These are phyloP conservation scores for Dryadula phaetusa DNA, from an alignment of 2,888 invertebrate species.

Conservation along the genomic window DNA sequence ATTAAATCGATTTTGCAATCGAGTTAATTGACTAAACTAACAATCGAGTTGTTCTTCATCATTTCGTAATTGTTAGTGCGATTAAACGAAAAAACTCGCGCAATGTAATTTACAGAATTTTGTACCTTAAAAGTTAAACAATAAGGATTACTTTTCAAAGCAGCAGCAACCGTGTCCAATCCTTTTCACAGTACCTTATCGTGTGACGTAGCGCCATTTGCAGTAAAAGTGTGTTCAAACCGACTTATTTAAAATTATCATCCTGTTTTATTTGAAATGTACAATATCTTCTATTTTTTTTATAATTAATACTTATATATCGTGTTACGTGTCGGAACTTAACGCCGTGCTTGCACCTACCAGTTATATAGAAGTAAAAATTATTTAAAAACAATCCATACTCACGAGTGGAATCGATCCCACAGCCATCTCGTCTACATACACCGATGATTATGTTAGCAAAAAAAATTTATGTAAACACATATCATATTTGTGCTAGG, in stretches of 20 bases:
- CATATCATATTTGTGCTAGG: too few relatives aligned
- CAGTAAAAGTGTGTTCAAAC: conserved; percentile 12
- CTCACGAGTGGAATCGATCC: too few relatives aligned
- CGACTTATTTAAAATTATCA: background rate
- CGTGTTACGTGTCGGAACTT: background rate
- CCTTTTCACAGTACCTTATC: conserved; percentile 36
- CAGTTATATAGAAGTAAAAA: too few relatives aligned
- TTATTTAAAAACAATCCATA: too few relatives aligned
- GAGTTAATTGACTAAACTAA: conserved; percentile 22
- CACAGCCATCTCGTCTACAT: too few relatives aligned
- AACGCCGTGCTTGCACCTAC: too few relatives aligned
- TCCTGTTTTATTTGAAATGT: background rate
- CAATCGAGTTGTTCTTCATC: conserved; percentile 21
- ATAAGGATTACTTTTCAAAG: conserved; percentile 1
- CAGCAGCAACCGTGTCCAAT: conserved; percentile 32
- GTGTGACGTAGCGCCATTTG: conserved; percentile 33
- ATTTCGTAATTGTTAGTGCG: conserved; percentile 26
- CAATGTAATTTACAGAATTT: background rate
- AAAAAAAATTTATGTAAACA: too few relatives aligned
- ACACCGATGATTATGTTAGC: too few relatives aligned
- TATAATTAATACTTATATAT: background rate
- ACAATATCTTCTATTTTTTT: background rate
- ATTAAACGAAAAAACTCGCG: conserved; percentile 26
- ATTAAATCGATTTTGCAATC: conserved; percentile 33
- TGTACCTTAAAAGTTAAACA: background rate